Percentiles rank a stretch among this genome's conserved stretches.
These are phyloP conservation scores for Creontiades dilutus DNA, from an alignment of 2,888 invertebrate genomes.

Conservation along the genomic window DNA sequence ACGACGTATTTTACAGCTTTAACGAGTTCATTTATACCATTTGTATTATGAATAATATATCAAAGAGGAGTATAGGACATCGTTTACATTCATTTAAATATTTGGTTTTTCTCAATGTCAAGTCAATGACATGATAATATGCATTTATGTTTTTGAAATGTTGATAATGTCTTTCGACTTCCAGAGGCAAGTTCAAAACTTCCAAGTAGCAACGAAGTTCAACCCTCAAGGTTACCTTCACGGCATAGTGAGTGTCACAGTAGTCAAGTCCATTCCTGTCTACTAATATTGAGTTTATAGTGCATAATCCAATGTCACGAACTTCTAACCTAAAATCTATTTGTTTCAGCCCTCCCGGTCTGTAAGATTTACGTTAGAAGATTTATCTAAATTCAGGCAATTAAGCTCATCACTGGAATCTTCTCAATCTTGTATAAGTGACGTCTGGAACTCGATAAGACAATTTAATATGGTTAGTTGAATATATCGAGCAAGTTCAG, in stretches of 20 bases:
- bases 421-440: slow-evolving; percentile 43
- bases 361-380: slow-evolving; percentile 46
- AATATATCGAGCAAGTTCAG: too few species aligned
- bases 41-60: too few species aligned
- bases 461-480: slow-evolving; percentile 37
- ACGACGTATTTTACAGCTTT: too few species aligned
- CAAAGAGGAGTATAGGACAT: too few species aligned
- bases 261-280: too few species aligned
- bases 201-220: slow-evolving; percentile 34
- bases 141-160: neutral
- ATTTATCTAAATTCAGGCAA: slow-evolving; percentile 43
- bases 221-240: slow-evolving; percentile 58
- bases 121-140: too few species aligned
- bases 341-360: slow-evolving; percentile 43
- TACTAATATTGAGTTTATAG: too few species aligned
- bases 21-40: too few species aligned
- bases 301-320: too few species aligned
- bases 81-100: too few species aligned
- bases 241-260: slow-evolving; percentile 40
- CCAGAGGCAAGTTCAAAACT: slow-evolving; percentile 63
- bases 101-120: too few species aligned
- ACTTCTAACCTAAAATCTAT: too few species aligned
- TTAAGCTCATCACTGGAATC: neutral
- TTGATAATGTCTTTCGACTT: neutral
- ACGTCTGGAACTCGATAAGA: slow-evolving; percentile 39